Percentiles rank a stretch among this genome's conserved stretches.
Evolutionary conservation across 2,797 vertebrate species (phyloP).

Genomic region (Pseudomugil tenellus): DNA sequence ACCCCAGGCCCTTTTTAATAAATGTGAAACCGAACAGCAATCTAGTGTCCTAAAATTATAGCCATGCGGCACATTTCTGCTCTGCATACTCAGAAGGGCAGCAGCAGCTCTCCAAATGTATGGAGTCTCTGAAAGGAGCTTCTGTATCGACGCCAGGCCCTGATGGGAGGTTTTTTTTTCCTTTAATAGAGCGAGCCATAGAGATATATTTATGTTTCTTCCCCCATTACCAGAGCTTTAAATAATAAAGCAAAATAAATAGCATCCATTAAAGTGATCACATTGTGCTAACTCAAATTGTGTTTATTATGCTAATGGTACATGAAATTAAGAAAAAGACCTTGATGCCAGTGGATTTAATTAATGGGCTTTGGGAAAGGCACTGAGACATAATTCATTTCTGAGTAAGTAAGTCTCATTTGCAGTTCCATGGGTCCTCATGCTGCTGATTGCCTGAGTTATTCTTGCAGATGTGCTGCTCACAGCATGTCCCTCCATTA

Average conservation of each 20-base stretch:
- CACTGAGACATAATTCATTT: slow-evolving; percentile 99
- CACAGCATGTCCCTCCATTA: slow-evolving; percentile 98
- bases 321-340: slow-evolving; percentile 99
- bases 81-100: slow-evolving; percentile 83
- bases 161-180: slow-evolving; percentile 88
- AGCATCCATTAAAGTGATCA: slow-evolving; percentile 98
- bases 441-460: slow-evolving; percentile 99
- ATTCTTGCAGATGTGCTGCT: slow-evolving; percentile 99
- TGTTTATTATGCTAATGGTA: slow-evolving; percentile 99
- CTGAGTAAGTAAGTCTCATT: slow-evolving; percentile 98
- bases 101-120: slow-evolving; percentile 79
- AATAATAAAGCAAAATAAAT: slow-evolving; percentile 99
- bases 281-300: slow-evolving; percentile 99
- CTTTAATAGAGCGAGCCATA: slow-evolving; percentile 85
- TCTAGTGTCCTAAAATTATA: slow-evolving; percentile 74
- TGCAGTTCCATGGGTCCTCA: slow-evolving; percentile 95
- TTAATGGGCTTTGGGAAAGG: slow-evolving; percentile 99
- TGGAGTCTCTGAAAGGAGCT: slow-evolving; percentile 83
- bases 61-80: slow-evolving; percentile 85
- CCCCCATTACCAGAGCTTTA: slow-evolving; percentile 93
- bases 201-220: slow-evolving; percentile 93
- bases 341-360: slow-evolving; percentile 99
- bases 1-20: slow-evolving; percentile 73
- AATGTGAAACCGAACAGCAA: slow-evolving; percentile 62
- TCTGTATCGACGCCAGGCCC: slow-evolving; percentile 84